A percentile compares a stretch with the other conserved stretches of the same genome.
Evolutionary conservation across 1,140 invertebrate genomes (phyloP).

Genomic region (Papilio polytes): DNA sequence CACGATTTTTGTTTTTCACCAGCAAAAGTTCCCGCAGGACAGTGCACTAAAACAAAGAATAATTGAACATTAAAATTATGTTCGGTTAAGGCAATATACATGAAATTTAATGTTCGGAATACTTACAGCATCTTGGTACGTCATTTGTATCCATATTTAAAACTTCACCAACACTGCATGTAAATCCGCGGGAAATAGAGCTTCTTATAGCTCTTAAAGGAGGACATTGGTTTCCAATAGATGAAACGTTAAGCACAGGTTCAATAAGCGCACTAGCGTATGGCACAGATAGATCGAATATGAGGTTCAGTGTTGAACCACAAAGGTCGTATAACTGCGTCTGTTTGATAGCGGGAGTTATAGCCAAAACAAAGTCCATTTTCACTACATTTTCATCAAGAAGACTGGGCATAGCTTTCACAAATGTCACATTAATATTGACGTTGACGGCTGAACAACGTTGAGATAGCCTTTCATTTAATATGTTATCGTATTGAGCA

Average conservation of each 20-base stretch:
- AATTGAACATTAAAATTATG: not conserved
- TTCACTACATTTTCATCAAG: conserved; percentile 94
- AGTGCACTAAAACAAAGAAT: conserved; percentile 88
- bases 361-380: conserved; percentile 94
- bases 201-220: conserved; percentile 93
- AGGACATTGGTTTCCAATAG: conserved; percentile 96
- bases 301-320: conserved; percentile 95
- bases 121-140: conserved; percentile 96
- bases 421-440: conserved; percentile 96
- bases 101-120: conserved; percentile 45
- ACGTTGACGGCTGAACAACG: conserved; percentile 97
- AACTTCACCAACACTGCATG: conserved; percentile 96
- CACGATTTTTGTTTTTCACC: conserved; percentile 94
- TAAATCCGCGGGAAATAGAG: conserved; percentile 94
- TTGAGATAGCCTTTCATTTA: conserved; percentile 94
- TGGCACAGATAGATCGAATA: conserved; percentile 97
- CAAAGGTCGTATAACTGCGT: conserved; percentile 97
- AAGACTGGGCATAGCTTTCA: conserved; percentile 90
- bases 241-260: conserved; percentile 93
- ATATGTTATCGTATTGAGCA: conserved; percentile 90
- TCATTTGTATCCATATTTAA: conserved; percentile 95
- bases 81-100: conserved; percentile 10
- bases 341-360: conserved; percentile 93
- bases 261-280: conserved; percentile 96
- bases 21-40: conserved; percentile 97